These are phyloP conservation scores for Sebastes fasciatus DNA, from an alignment of 2,113 vertebrate genomes.

Conservation along the genomic window DNA sequence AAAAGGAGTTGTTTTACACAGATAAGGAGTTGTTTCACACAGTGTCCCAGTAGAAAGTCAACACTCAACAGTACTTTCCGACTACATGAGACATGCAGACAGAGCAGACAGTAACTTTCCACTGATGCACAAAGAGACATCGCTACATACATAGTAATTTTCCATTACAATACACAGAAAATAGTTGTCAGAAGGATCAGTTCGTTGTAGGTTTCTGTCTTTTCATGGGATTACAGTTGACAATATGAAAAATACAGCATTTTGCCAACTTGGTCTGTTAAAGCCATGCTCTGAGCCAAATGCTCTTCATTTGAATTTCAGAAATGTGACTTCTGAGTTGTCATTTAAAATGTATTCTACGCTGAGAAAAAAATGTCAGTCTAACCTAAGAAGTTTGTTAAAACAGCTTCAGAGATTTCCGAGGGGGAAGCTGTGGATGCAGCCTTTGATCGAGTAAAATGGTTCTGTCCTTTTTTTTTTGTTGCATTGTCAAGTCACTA, in stretches of 20 bases:
- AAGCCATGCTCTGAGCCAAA: neutral
- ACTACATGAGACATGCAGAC: too few species aligned
- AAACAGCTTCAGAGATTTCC: slow-evolving; percentile 11
- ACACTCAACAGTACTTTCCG: too few species aligned
- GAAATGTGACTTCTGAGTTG: neutral
- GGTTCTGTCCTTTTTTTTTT: neutral
- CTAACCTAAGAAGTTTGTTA: neutral
- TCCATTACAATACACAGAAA: neutral
- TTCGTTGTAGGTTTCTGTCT: neutral
- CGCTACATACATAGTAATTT: too few species aligned
- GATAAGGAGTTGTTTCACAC: too few species aligned
- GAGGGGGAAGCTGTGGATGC: neutral
- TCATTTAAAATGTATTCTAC: neutral
- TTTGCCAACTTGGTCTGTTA: neutral
- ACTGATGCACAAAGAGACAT: too few species aligned
- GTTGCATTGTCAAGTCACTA: neutral
- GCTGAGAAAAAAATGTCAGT: neutral
- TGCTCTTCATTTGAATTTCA: neutral
- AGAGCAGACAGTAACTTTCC: too few species aligned
- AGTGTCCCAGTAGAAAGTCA: too few species aligned
- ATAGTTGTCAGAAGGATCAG: neutral
- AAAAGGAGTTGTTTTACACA: too few species aligned
- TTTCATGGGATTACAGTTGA: neutral
- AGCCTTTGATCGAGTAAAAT: slow-evolving; percentile 22
- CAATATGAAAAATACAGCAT: neutral